These are phyloP conservation scores for Halcyon senegalensis DNA, from an alignment of 2,113 vertebrate species.

Conservation along the genomic window DNA sequence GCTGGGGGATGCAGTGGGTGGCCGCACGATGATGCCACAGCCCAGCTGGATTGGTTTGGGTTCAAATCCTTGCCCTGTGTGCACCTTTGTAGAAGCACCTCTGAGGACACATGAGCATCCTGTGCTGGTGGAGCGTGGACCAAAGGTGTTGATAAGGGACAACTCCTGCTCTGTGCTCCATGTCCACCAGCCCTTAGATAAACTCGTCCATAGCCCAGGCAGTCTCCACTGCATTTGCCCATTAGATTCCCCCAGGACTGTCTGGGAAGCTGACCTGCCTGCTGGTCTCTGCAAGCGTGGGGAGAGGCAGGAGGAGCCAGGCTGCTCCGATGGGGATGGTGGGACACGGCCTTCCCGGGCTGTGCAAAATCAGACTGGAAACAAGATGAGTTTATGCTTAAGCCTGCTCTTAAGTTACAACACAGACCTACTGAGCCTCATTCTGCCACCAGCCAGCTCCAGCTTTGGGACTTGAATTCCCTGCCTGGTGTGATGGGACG, in stretches of 20 bases:
- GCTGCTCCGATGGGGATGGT: not conserved
- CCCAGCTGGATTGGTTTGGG: rapidly evolving
- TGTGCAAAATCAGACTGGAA: not conserved
- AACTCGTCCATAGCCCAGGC: not conserved
- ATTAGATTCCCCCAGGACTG: not conserved
- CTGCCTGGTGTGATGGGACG: rapidly evolving
- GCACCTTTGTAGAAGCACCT: not conserved
- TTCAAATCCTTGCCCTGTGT: not conserved
- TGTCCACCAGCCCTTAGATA: rapidly evolving
- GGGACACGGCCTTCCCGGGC: not conserved
- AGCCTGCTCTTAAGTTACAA: not conserved
- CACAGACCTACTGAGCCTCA: rapidly evolving
- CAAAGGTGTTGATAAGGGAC: no score
- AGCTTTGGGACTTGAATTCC: not conserved
- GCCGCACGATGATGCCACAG: not conserved
- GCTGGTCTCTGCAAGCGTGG: not conserved
- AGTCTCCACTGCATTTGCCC: not conserved
- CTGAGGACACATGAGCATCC: not conserved
- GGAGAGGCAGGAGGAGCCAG: not conserved
- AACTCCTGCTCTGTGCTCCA: not conserved
- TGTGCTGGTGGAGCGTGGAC: not conserved
- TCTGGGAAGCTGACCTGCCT: not conserved
- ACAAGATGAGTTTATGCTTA: not conserved
- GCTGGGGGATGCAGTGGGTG: not conserved
- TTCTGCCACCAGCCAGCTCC: not conserved